phyloP scores from a whole-genome alignment of 2,113 vertebrate species.

The Aptenodytes patagonicus region DNA sequence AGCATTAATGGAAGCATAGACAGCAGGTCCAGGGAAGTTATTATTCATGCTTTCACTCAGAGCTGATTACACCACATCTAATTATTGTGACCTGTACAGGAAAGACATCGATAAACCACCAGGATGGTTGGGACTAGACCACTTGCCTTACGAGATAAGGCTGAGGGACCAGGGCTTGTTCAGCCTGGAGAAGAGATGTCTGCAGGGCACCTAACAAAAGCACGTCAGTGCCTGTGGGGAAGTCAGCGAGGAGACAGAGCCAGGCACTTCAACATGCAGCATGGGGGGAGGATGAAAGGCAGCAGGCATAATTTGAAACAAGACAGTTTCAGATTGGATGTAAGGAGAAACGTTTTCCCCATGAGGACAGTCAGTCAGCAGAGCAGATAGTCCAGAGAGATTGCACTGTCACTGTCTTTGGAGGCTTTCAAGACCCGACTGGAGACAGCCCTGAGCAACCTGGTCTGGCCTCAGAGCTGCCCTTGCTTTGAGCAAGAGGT shows the following conservation, averaged over 20 bases:
- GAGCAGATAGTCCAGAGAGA: background rate
- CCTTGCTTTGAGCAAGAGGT: background rate
- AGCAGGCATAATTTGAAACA: background rate
- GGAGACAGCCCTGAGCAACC: background rate
- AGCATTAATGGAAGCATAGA: background rate
- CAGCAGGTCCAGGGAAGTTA: background rate
- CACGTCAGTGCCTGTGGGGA: background rate
- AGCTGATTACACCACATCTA: background rate
- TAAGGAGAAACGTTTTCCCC: background rate
- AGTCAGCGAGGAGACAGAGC: background rate
- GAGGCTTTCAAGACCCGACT: background rate
- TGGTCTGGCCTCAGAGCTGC: background rate
- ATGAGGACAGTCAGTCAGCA: fast-evolving
- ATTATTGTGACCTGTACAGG: background rate
- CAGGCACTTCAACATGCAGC: background rate
- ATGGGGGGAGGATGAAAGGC: fast-evolving
- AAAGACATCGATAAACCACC: background rate
- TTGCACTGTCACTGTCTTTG: background rate
- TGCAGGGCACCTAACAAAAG: background rate
- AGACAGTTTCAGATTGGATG: background rate
- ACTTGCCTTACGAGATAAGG: background rate
- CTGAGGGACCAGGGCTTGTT: background rate
- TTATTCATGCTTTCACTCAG: background rate
- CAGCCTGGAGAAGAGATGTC: background rate
- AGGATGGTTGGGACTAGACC: fast-evolving